Evolutionary conservation across 2,888 invertebrate genomes (phyloP).

Genomic region (Venustoraphidia nigricollis): DNA sequence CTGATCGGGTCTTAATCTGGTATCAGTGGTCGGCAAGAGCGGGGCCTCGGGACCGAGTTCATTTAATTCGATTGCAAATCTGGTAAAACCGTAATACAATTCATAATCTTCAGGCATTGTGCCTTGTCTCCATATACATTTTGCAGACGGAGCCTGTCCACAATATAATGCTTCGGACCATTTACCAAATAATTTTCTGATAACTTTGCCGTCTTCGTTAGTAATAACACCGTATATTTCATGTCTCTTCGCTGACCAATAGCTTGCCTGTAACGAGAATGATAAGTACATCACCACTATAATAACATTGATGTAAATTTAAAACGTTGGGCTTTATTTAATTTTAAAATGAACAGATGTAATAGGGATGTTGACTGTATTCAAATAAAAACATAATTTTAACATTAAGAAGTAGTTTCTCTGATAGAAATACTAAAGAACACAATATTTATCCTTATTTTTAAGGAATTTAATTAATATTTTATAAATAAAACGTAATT

Average conservation of each 20-base stretch:
- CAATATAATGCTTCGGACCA: constrained; percentile 72
- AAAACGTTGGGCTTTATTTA: background rate
- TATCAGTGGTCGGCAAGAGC: constrained; percentile 57
- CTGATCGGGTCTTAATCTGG: constrained; percentile 53
- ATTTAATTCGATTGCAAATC: constrained; percentile 73
- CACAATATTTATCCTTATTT: no score
- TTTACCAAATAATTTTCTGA: constrained; percentile 53
- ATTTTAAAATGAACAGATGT: background rate
- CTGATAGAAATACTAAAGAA: no score
- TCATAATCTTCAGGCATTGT: constrained; percentile 69
- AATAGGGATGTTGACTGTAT: no score
- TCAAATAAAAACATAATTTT: no score
- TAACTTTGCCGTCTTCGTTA: constrained; percentile 37
- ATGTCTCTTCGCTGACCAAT: constrained; percentile 64
- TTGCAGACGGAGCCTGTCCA: constrained; percentile 52
- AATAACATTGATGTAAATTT: no score
- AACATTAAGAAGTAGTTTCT: no score
- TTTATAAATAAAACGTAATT: no score
- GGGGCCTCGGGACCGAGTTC: constrained; percentile 51
- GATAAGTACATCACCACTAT: background rate
- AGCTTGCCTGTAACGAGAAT: constrained; percentile 39
- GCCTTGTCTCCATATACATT: constrained; percentile 66
- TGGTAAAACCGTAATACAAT: constrained; percentile 68
- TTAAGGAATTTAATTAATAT: no score
- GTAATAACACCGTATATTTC: constrained; percentile 58